Percentiles rank a stretch among this genome's conserved stretches.
phyloP scores from a whole-genome alignment of 2,797 vertebrate species.

The Pristis pectinata region DNA sequence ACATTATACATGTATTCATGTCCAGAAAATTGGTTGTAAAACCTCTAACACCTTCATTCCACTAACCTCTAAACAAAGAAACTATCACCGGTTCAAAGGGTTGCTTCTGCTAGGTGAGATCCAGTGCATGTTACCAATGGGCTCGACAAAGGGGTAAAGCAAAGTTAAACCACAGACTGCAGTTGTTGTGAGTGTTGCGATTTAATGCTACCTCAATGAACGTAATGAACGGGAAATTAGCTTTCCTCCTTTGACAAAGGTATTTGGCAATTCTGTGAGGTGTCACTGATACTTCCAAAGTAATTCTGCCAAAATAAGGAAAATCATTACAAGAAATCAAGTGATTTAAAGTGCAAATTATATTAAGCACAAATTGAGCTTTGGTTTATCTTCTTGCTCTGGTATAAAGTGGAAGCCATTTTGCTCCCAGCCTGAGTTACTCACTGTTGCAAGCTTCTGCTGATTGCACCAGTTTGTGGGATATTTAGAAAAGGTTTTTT shows the following conservation, averaged over 20 bases:
- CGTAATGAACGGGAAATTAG: neutral
- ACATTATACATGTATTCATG: no score
- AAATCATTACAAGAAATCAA: neutral
- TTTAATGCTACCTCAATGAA: neutral
- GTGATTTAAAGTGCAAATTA: neutral
- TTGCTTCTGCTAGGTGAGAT: neutral
- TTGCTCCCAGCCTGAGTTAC: neutral
- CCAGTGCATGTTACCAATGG: no score
- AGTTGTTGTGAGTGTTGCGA: neutral
- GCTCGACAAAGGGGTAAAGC: neutral
- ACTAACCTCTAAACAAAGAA: neutral
- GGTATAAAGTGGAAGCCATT: neutral
- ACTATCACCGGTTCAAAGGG: neutral
- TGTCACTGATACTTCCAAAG: no score
- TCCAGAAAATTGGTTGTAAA: neutral
- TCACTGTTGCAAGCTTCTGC: neutral
- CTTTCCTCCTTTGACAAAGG: neutral
- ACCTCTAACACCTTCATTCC: neutral
- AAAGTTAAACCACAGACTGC: neutral
- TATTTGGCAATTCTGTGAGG: no score
- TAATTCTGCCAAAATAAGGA: neutral
- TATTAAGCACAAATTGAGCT: neutral
- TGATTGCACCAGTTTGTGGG: neutral
- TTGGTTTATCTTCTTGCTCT: neutral
- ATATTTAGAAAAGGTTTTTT: neutral